Conservation (phyloP, 1,140 invertebrate genomes). For the Chironomus striatipennis region DNA sequence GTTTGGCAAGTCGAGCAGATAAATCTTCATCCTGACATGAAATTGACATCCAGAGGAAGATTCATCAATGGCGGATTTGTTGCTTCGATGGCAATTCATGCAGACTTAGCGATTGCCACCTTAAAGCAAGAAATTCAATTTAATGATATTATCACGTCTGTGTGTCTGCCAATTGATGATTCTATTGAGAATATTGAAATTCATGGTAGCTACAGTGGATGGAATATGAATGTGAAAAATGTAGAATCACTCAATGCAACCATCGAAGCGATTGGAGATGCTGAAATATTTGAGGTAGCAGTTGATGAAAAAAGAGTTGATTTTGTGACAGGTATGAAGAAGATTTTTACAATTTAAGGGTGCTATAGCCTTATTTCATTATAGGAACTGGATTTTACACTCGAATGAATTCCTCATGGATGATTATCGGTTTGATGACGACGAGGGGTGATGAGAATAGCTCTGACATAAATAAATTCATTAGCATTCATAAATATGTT, state of each 20-base stretch:
- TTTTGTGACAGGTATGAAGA: not conserved
- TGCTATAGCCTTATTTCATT: not conserved
- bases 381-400: not conserved
- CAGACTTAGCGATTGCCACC: not conserved
- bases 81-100: not conserved
- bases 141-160: not conserved
- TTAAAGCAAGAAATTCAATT: not conserved
- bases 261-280: not conserved
- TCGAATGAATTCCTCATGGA: not conserved
- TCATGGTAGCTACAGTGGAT: not conserved
- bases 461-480: not conserved
- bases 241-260: not conserved
- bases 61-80: not conserved
- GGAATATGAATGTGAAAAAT: not conserved
- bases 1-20: not conserved
- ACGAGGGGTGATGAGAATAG: not conserved
- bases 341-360: not conserved
- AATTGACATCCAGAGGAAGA: not conserved
- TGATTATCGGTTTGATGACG: not conserved
- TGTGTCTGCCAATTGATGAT: not conserved
- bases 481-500: not conserved
- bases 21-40: conserved; percentile 8
- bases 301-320: not conserved
- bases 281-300: not conserved
- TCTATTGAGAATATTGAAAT: not conserved